These are phyloP conservation scores for Crematogaster levior DNA, from an alignment of 2,888 invertebrate species.

Conservation along the genomic window DNA sequence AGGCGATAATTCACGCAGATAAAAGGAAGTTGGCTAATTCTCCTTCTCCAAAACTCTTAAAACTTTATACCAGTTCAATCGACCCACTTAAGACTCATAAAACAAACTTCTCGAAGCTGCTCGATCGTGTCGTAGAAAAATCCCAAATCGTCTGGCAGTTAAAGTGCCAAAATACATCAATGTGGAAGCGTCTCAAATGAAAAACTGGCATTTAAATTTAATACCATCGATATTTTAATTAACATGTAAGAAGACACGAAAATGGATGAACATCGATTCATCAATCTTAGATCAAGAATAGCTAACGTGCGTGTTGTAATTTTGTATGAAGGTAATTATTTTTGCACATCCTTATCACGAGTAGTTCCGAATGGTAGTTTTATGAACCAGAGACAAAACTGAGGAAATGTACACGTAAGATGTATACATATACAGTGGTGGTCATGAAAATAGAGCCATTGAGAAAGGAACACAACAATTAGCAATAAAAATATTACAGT, in stretches of 20 bases:
- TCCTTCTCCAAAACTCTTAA: conserved; percentile 28
- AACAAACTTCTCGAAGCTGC: conserved; percentile 51
- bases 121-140: conserved; percentile 48
- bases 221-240: not conserved
- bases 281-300: no score
- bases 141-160: conserved; percentile 19
- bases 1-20: conserved; percentile 47
- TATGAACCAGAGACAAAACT: not conserved
- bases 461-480: no score
- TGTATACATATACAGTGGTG: no score
- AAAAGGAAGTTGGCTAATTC: conserved; percentile 53
- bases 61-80: conserved; percentile 51
- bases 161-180: conserved; percentile 37
- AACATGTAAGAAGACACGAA: not conserved
- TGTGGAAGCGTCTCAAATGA: not conserved
- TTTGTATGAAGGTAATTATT: not conserved
- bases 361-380: not conserved
- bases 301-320: not conserved
- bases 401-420: no score
- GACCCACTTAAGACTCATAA: conserved; percentile 53
- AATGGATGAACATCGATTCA: not conserved
- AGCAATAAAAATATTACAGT: no score
- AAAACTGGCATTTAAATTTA: not conserved
- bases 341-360: not conserved
- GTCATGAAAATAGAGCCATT: no score